phyloP scores from a whole-genome alignment of 1,140 invertebrate species.

The Heliconius melpomene region DNA sequence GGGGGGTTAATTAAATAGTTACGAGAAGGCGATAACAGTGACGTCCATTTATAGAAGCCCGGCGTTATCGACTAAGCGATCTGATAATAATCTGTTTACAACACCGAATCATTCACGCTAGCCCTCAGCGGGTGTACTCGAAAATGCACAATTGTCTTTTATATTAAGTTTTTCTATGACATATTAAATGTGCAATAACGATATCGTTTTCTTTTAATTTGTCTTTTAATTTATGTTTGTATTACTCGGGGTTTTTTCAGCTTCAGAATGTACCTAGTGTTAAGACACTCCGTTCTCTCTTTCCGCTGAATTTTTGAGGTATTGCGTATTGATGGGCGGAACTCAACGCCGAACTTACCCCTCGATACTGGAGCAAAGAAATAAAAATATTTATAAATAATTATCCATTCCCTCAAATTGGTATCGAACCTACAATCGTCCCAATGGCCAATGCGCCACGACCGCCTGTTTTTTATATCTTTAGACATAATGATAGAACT shows the following conservation, averaged over 20 bases:
- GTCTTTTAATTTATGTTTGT: too few relatives aligned
- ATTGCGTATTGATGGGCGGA: too few relatives aligned
- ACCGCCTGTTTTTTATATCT: background rate
- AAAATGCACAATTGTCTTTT: constrained; percentile 7
- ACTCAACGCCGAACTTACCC: too few relatives aligned
- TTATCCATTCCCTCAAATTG: too few relatives aligned
- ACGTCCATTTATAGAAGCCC: constrained; percentile 68
- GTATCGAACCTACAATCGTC: too few relatives aligned
- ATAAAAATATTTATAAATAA: too few relatives aligned
- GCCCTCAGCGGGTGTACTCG: constrained; percentile 15
- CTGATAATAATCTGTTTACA: constrained; percentile 61
- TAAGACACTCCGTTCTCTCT: too few relatives aligned
- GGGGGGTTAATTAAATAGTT: constrained; percentile 76
- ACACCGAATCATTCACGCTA: constrained; percentile 52
- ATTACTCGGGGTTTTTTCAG: background rate
- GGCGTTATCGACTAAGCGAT: constrained; percentile 66
- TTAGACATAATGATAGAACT: background rate
- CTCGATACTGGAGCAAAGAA: too few relatives aligned
- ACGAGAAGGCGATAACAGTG: constrained; percentile 64
- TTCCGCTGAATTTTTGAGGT: too few relatives aligned
- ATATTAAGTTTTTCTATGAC: background rate
- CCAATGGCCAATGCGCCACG: too few relatives aligned
- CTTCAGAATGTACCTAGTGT: too few relatives aligned
- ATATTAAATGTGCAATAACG: background rate
- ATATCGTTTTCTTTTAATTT: background rate